Conservation (phyloP, 92 coral and sea anemone species). For the Phenganax subtilis region DNA sequence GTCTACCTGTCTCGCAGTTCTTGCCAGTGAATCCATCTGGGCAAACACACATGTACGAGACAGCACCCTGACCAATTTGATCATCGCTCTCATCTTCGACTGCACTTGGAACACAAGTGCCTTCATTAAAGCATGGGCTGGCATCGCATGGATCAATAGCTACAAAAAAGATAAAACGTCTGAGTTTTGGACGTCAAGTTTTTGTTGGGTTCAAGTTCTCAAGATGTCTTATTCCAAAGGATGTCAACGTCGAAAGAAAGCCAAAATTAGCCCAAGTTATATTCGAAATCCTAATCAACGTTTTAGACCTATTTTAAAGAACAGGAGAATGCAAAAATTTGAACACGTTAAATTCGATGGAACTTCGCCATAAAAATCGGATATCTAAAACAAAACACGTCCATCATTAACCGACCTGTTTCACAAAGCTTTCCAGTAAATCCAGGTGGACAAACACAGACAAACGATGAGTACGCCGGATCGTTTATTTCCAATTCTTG, state of each 20-base stretch:
- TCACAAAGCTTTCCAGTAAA: slow-evolving; percentile 27
- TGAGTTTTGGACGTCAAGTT: background rate
- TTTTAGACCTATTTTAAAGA: no score
- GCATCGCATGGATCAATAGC: background rate
- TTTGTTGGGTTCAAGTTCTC: no score
- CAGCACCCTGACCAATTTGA: background rate
- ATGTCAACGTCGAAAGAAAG: no score
- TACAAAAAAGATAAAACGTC: background rate
- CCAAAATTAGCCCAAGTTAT: no score
- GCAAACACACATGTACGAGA: slow-evolving; percentile 10
- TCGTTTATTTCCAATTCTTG: background rate
- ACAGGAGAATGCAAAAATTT: background rate
- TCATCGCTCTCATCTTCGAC: slow-evolving; percentile 3
- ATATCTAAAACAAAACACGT: background rate
- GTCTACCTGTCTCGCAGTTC: slow-evolving; percentile 34
- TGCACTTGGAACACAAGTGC: background rate
- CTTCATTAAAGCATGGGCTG: background rate
- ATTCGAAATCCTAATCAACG: no score
- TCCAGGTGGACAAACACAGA: slow-evolving; percentile 35
- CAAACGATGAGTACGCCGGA: background rate
- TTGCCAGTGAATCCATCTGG: background rate
- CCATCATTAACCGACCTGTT: background rate
- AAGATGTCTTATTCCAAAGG: no score
- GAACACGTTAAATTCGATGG: background rate
- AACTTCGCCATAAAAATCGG: no score